These are phyloP conservation scores for Xylota segnis DNA, from an alignment of 2,888 invertebrate species.

Conservation along the genomic window DNA sequence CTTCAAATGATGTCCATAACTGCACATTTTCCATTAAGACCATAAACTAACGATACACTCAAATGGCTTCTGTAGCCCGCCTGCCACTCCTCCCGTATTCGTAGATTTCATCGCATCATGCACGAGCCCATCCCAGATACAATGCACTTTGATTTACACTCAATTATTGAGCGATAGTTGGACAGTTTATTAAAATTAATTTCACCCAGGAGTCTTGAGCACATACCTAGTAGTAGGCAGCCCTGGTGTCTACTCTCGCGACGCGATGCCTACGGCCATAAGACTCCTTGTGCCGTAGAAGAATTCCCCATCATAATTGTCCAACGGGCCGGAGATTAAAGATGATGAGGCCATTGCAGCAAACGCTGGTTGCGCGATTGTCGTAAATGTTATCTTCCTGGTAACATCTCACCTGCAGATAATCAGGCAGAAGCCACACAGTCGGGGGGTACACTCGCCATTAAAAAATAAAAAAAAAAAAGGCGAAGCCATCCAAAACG, in stretches of 20 bases:
- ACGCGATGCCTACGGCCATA: conserved; percentile 9
- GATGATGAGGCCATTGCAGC: conserved; percentile 63
- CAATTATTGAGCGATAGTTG: conserved; percentile 69
- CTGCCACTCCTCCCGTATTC: not conserved
- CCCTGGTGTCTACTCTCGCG: conserved; percentile 6
- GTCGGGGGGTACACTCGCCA: conserved; percentile 37
- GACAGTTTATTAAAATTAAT: conserved; percentile 67
- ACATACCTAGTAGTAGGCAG: not conserved
- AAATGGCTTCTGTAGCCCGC: conserved; percentile 7
- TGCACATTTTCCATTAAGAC: not conserved
- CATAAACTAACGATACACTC: not conserved
- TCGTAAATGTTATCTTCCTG: conserved; percentile 74
- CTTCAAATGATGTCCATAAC: not conserved
- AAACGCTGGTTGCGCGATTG: conserved; percentile 56
- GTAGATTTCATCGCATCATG: conserved; percentile 17
- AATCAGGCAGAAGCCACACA: conserved; percentile 72
- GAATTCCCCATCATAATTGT: conserved; percentile 70
- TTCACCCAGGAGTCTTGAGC: conserved; percentile 17
- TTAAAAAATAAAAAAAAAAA: conserved; percentile 17
- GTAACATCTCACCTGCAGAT: conserved; percentile 75
- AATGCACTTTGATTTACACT: conserved; percentile 60
- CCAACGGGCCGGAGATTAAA: conserved; percentile 63
- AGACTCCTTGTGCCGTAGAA: conserved; percentile 10
- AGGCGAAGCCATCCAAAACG: conserved; percentile 10
- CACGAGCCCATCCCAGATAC: conserved; percentile 26